Base-by-base conservation (phyloP, 2,888 invertebrate species). In the Drosophila colorata region DNA sequence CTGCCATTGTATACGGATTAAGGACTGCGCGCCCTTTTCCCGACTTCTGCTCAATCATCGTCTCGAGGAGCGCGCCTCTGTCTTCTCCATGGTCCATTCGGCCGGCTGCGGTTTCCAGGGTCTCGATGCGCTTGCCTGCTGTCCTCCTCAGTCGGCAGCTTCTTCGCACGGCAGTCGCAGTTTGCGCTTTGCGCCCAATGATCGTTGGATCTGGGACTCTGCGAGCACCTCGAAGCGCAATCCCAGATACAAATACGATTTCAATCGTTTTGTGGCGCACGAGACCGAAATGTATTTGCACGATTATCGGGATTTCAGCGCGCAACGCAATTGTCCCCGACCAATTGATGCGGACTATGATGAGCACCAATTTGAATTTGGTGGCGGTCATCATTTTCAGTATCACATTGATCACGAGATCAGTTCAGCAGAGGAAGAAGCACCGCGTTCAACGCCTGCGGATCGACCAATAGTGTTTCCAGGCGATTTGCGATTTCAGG, bases 121-220 rank as follows among this genome's bases (percentile, higher is more conserved):
- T 18, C 74, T 80, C 25, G 88, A 91, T 13, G 88, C 89, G 2
- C 67, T 90, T 2, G 88, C 82, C 9, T 91, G 92, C 48, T 91
- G 91, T 68, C 85, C 88, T 5, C 51, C 40, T 8, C 57, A 58
- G 1, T 61, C 52, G 33, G 46, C 67, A 23, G 38, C 65, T 60
- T 35, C 56, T 11, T 9, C 33, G 5, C 48, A 43, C 31, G 13
- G 11, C 37, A 58, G 47, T 38, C 84, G 74, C 3, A 65, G 55
- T 47, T 55, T 69, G 25, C 77, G 67, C 25, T 70, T 65, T 49
- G 74, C 72, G 13, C 55, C 67, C 3, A 76, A 79, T 13, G 76
- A 81, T 3, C 88, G 87, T 16, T 91, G 91, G 91, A 69, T 91
- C 4, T 92, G 92, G 92, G 90, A 87, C 28, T 59, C 60, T n/a